Evolutionary conservation across 1,140 invertebrate genomes (phyloP).

Genomic region (Xylocopa sonorina): DNA sequence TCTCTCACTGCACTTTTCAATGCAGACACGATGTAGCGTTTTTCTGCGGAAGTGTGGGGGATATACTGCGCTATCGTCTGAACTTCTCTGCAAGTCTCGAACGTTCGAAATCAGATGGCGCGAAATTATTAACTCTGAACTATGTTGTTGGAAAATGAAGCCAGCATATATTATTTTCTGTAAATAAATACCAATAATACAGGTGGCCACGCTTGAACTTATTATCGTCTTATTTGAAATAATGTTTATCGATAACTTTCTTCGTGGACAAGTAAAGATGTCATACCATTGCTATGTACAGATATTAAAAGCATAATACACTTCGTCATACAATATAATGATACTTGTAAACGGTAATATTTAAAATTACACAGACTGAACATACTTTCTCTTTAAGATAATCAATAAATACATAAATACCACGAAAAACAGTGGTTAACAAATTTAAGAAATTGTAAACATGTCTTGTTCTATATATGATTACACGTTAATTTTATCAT

Average conservation of each 20-base stretch:
- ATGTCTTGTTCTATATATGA: not conserved
- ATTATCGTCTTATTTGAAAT: not conserved
- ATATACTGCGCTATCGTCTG: constrained; percentile 39
- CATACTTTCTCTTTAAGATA: not conserved
- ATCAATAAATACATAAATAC: not conserved
- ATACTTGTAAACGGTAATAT: not conserved
- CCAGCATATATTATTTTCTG: not conserved
- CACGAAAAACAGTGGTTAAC: no score
- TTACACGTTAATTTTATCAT: no score
- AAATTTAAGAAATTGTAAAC: no score
- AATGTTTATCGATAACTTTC: not conserved
- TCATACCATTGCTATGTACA: not conserved
- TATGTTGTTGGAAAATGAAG: not conserved
- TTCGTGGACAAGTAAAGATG: not conserved
- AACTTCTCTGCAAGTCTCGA: constrained; percentile 49
- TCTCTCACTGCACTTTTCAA: constrained; percentile 59
- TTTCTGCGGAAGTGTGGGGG: constrained; percentile 50
- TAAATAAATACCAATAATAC: not conserved
- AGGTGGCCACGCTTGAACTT: not conserved
- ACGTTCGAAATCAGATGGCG: constrained; percentile 41
- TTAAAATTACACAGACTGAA: not conserved
- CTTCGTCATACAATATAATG: not conserved
- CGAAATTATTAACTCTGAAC: constrained; percentile 2
- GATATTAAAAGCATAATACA: not conserved
- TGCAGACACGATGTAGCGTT: constrained; percentile 68